Conservation (phyloP, 2,797 vertebrate species). For the Ctenosaura bakeri region DNA sequence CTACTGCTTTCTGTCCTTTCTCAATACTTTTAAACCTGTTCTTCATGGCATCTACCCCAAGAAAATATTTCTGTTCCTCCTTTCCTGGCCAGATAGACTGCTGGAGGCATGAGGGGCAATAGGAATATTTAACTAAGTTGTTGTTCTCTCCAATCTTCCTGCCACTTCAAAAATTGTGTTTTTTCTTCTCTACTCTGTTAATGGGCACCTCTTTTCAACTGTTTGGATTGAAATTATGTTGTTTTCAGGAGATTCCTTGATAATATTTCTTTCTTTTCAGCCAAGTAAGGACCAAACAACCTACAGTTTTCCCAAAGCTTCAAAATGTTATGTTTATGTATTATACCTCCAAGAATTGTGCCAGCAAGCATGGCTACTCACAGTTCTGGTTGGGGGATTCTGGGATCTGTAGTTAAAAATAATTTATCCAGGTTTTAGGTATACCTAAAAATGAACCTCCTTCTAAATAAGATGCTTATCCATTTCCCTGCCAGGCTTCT, state of each 20-base stretch:
- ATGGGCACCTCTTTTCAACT: background rate
- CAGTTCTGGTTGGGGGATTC: no score
- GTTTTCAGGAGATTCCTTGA: background rate
- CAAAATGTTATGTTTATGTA: no score
- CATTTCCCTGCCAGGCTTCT: background rate
- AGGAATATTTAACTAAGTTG: background rate
- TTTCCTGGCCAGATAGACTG: background rate
- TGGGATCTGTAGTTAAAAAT: no score
- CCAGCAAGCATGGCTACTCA: no score
- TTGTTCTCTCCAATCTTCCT: background rate
- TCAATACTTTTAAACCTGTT: background rate
- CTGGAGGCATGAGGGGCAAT: background rate
- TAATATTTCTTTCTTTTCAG: background rate
- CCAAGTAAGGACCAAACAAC: background rate
- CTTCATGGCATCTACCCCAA: background rate
- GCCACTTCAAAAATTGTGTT: background rate
- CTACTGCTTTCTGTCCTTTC: background rate
- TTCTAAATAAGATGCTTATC: background rate
- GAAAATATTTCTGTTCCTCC: background rate
- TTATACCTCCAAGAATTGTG: no score
- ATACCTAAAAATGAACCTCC: background rate
- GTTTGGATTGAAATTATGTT: background rate
- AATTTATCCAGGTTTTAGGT: no score
- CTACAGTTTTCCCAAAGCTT: background rate
- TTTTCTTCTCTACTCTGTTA: background rate